Base-by-base conservation (phyloP, 2,888 invertebrate species). In the Imbricaverruca yamaguchii region DNA sequence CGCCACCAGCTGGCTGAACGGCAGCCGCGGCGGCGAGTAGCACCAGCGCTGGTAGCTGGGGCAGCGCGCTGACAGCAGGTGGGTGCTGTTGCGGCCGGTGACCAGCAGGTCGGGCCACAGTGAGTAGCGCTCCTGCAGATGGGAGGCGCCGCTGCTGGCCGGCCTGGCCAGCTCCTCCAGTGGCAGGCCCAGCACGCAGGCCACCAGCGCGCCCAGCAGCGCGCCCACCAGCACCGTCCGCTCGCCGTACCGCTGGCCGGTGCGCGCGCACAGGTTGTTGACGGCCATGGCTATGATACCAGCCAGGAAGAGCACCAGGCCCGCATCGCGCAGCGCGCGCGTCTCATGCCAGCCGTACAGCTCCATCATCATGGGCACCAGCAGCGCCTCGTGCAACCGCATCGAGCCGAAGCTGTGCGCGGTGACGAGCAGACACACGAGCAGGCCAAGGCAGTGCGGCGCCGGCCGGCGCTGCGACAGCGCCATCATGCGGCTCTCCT, bases 321-420 rank as follows among this genome's bases (percentile, higher is more conserved):
- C 77, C n/a, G 77, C 77, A n/a, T 77, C 77, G 9, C 77, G 55
- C 55, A 77, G 77, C 21, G 77, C 77, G 11, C 77, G 77, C 12
- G 77, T 56, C 56, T 77, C 77, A n/a, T 77, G 21, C 77, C 77
- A 77, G 10, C 77, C 77, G 77, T 77, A 77, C 10, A 77, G 56
- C 56, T 77, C 77, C 77, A 77, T 77, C 77, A 77, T 53, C 77
- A 77, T 77, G 21, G 77, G 55, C 56, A 77, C 77, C n/a, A 77
- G 56, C 10, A 77, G 77, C n/a, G 77, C 55, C 56, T 77, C 77
- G 77, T 77, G 77, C 56, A 77, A 21, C 55, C 77, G 18, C 56
- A 56, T 77, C 11, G 77, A 7, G 21, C 77, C 77, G 56, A 77
- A 77, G n/a, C 77, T 77, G 56, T 77, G 77, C n/a, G 77, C 77